Conservation (phyloP, 2,888 invertebrate genomes). For the Ophioninae sp. region DNA sequence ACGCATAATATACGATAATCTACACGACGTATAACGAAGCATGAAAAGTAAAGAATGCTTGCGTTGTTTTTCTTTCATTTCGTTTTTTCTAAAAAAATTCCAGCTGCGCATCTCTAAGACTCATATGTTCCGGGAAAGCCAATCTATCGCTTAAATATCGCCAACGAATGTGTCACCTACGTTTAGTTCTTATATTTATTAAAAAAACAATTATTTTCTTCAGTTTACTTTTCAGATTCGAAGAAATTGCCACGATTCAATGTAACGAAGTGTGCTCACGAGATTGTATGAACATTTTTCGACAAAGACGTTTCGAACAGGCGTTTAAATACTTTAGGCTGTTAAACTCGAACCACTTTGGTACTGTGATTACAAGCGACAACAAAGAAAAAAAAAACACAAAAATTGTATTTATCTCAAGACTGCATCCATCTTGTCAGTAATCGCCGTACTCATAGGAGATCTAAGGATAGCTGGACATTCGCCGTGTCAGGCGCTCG, state of each 20-base stretch:
- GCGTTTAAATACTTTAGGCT: conserved; percentile 47
- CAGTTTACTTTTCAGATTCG: not conserved
- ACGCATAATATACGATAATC: not conserved
- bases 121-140: conserved; percentile 19
- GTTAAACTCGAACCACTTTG: conserved; percentile 57
- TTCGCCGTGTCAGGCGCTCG: conserved; percentile 23
- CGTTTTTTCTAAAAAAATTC: not conserved
- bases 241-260: conserved; percentile 32
- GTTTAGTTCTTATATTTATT: conserved; percentile 36
- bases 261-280: conserved; percentile 20
- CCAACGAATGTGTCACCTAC: conserved; percentile 1
- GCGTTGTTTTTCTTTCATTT: not conserved
- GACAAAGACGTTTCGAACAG: conserved; percentile 28
- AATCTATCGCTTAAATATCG: conserved; percentile 32
- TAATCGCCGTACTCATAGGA: conserved; percentile 65
- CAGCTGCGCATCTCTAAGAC: conserved; percentile 16
- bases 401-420: conserved; percentile 67
- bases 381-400: not conserved
- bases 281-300: conserved; percentile 11
- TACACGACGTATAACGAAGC: not conserved
- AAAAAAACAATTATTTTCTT: not conserved
- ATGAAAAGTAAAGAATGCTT: not conserved
- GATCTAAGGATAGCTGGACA: not conserved
- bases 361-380: conserved; percentile 52
- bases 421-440: conserved; percentile 71